Evolutionary conservation across 2,888 invertebrate genomes (phyloP).

Genomic region (Mactromeris polynyma): DNA sequence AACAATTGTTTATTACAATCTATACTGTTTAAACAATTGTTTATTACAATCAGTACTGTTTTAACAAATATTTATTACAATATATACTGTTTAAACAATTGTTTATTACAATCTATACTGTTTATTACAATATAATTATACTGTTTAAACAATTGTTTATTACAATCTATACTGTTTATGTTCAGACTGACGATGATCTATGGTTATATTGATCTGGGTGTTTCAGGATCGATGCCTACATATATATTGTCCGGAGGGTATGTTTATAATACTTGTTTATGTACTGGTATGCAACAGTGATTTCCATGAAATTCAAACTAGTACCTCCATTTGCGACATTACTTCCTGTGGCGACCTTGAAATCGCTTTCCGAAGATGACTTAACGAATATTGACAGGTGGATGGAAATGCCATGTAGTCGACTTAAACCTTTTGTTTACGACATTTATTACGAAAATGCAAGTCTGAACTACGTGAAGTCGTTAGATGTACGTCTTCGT

Average conservation of each 20-base stretch:
- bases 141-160: too few relatives aligned
- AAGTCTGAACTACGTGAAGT: neutral
- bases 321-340: neutral
- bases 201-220: neutral
- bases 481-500: neutral
- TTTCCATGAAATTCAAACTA: neutral
- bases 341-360: neutral
- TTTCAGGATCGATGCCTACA: neutral
- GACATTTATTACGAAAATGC: neutral
- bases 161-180: too few relatives aligned
- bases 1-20: too few relatives aligned
- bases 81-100: too few relatives aligned
- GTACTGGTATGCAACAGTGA: neutral
- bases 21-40: too few relatives aligned
- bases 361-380: too few relatives aligned
- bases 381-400: neutral
- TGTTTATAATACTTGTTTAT: neutral
- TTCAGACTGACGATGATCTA: too few relatives aligned
- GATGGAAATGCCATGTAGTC: neutral
- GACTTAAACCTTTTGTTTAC: neutral
- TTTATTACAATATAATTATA: too few relatives aligned
- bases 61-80: too few relatives aligned
- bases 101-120: too few relatives aligned
- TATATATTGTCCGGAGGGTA: conserved; percentile 19
- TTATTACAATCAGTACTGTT: too few relatives aligned